phyloP scores from a whole-genome alignment of 2,797 vertebrate species.

The Anisognathus igniventris region DNA sequence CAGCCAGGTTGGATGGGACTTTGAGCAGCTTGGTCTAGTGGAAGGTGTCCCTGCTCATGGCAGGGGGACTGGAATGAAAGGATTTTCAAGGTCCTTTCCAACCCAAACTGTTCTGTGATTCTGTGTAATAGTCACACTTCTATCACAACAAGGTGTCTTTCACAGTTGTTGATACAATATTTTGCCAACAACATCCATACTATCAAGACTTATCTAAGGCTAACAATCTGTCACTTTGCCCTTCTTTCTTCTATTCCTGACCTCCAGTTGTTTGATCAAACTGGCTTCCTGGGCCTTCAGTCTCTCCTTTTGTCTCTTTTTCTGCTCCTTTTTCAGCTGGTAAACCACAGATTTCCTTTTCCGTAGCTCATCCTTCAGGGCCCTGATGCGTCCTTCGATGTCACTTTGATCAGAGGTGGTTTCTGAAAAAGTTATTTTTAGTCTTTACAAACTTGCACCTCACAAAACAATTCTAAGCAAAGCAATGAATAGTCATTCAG shows the following conservation, averaged over 20 bases:
- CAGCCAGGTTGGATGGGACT: neutral
- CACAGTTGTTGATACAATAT: neutral
- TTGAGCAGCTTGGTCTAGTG: neutral
- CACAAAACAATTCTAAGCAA: neutral
- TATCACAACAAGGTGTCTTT: neutral
- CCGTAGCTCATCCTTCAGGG: slow-evolving; percentile 89
- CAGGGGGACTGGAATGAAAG: neutral
- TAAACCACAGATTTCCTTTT: slow-evolving; percentile 91
- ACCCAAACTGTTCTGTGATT: neutral
- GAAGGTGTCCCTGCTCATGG: neutral
- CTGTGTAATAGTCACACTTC: neutral
- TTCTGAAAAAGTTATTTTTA: slow-evolving; percentile 74
- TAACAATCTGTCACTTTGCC: neutral
- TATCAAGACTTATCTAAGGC: neutral
- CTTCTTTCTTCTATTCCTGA: slow-evolving; percentile 59
- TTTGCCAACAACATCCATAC: neutral
- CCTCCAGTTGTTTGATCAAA: slow-evolving; percentile 92
- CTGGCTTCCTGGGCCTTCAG: slow-evolving; percentile 96
- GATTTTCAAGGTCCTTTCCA: neutral
- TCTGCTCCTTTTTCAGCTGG: slow-evolving; percentile 94
- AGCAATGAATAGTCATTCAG: neutral
- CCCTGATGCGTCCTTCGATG: slow-evolving; percentile 90
- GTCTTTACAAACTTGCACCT: neutral
- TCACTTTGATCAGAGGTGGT: slow-evolving; percentile 92
- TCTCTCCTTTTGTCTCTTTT: slow-evolving; percentile 90